Base-by-base conservation (phyloP, 2,888 invertebrate genomes). In the Cataglyphis rosenhaueri region DNA sequence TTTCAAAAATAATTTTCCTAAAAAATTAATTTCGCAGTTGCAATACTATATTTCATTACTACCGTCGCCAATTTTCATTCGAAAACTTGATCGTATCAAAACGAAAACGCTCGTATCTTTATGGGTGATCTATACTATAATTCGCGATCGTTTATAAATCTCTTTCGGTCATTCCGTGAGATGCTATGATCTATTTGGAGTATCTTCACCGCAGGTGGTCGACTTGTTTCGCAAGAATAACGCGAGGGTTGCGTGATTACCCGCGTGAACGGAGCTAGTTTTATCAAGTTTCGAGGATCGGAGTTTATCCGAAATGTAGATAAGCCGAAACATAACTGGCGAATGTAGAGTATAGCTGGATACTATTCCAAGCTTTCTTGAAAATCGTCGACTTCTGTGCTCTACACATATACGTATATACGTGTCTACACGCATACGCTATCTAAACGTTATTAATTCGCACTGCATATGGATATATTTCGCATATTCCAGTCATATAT, bases 181-280 rank as follows among this genome's bases (percentile, higher is more conserved):
- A 70, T 68, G 74, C 84, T 81, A 68, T 62, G 86, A 85, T 87
- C 88, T 82, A 35, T 44, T 12, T 21, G 55, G 66, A 35, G 76
- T 61, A 88, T 88, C 88, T 86, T 66, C 68, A 68, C 78, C 65
- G 74, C 57, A 68, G 79, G 74, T 66, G 65, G 66, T n/a, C 73
- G 75, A 84, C 71, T 79, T 65, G 65, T 86, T 87, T 87, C 75
- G 21, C 32, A 81, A 62, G 74, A 86, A 38, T 88, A 88, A 88
- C 88, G 88, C 85, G 70, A 81, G 74, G 75, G 81, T 88, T 86
- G 88, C 88, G 84, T 86, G 88, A 81, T 84, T 82, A 61, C 75
- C 81, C 78, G 86, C 84, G 74, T 81, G 55, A 70, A 59, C 25
- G 62, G 81, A 55, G 59, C 21, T 21, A 55, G 62, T 59, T 82